Evolutionary conservation across 2,797 vertebrate species (phyloP).

Genomic region (Huso huso): DNA sequence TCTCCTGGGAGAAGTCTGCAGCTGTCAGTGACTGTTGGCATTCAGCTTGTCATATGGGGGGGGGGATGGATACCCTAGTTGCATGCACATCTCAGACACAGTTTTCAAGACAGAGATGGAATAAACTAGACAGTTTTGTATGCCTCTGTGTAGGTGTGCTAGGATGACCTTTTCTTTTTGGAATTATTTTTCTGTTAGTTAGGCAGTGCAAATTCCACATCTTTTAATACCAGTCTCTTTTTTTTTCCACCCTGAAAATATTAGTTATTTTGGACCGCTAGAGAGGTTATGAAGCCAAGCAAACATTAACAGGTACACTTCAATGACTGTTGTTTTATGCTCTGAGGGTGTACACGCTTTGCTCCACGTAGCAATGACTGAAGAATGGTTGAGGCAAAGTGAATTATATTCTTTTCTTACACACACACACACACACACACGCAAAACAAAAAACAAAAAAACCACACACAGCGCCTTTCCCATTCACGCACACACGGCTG

Average conservation of each 20-base stretch:
- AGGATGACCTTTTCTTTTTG: slow-evolving; percentile 57
- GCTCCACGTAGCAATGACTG: slow-evolving; percentile 28
- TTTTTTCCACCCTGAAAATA: slow-evolving; percentile 6
- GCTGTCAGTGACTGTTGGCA: slow-evolving; percentile 37
- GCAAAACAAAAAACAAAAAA: slow-evolving; percentile 11
- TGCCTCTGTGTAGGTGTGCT: slow-evolving; percentile 31
- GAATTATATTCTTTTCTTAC: slow-evolving; percentile 21
- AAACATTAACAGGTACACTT: slow-evolving; percentile 47
- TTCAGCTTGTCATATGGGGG: slow-evolving; percentile 13
- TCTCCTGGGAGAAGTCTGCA: slow-evolving; percentile 51
- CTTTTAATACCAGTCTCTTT: slow-evolving; percentile 37
- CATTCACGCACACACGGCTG: slow-evolving; percentile 10
- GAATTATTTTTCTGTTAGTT: slow-evolving; percentile 54
- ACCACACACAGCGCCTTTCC: not conserved
- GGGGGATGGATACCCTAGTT: not conserved
- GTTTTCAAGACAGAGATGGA: slow-evolving; percentile 26
- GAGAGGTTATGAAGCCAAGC: slow-evolving; percentile 31
- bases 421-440: slow-evolving; percentile 24
- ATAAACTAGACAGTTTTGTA: slow-evolving; percentile 29
- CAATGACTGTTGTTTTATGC: slow-evolving; percentile 42
- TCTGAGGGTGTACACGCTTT: slow-evolving; percentile 25
- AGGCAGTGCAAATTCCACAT: slow-evolving; percentile 39
- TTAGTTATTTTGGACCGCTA: slow-evolving; percentile 31
- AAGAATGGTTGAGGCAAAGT: slow-evolving; percentile 14
- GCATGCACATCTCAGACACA: slow-evolving; percentile 9